These are phyloP conservation scores for Tuberolachnus salignus DNA, from an alignment of 2,888 invertebrate genomes.

Conservation along the genomic window DNA sequence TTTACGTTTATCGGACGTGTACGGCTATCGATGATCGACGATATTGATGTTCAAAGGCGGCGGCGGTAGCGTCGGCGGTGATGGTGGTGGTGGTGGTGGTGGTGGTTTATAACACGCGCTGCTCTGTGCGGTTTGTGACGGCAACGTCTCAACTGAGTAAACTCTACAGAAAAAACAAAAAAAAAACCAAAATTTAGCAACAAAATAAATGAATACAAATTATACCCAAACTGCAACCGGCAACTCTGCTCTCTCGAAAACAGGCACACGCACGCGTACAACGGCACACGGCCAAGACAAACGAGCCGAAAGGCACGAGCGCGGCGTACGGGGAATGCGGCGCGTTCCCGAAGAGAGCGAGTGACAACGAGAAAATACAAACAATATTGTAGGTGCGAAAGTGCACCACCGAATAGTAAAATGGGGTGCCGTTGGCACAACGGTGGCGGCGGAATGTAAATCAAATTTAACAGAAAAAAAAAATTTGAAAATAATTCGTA, in stretches of 20 bases:
- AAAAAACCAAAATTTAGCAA: conserved; percentile 10
- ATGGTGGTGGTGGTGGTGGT: too few relatives aligned
- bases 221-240: neutral
- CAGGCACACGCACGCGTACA: conserved; percentile 7
- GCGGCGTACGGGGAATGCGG: neutral
- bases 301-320: neutral
- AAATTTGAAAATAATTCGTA: neutral
- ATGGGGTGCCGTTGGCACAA: too few relatives aligned
- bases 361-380: too few relatives aligned
- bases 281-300: neutral
- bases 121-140: neutral
- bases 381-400: too few relatives aligned
- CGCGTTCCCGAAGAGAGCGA: too few relatives aligned
- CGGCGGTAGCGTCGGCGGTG: neutral
- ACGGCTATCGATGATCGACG: too few relatives aligned
- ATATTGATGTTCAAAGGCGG: too few relatives aligned
- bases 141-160: neutral
- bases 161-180: conserved; percentile 31
- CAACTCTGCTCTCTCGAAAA: too few relatives aligned
- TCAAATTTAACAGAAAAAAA: neutral
- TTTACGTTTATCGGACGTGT: neutral
- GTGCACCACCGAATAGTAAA: too few relatives aligned
- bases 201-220: neutral
- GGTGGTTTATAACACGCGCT: conserved; percentile 7
- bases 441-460: too few relatives aligned